phyloP scores from a whole-genome alignment of 2,888 invertebrate species.

The Eledona agricola region DNA sequence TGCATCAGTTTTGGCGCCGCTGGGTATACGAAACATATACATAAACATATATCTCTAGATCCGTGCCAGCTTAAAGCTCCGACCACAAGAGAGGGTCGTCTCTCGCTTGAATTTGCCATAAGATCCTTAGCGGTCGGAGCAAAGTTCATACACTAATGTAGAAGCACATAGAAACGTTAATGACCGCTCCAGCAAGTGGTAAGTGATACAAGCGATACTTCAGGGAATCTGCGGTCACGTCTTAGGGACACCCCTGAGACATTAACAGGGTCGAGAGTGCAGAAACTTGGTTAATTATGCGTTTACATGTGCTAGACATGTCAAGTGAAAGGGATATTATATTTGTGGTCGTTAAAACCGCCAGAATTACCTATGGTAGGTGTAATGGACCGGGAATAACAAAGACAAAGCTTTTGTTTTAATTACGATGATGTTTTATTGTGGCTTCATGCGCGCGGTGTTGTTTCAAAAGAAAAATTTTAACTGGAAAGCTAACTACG shows the following conservation, averaged over 20 bases:
- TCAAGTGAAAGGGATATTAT: conserved; percentile 42
- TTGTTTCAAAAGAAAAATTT: too few relatives aligned
- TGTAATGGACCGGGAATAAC: conserved; percentile 20
- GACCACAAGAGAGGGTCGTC: conserved; percentile 22
- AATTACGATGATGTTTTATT: too few relatives aligned
- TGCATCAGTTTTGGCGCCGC: too few relatives aligned
- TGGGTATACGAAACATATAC: conserved; percentile 22
- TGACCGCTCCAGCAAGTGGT: conserved; percentile 50
- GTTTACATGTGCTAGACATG: conserved; percentile 53
- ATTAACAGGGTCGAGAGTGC: conserved; percentile 52
- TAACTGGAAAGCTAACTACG: too few relatives aligned
- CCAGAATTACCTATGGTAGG: conserved; percentile 24
- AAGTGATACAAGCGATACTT: conserved; percentile 62
- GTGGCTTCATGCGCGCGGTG: too few relatives aligned
- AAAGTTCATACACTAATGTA: conserved; percentile 43
- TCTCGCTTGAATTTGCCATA: conserved; percentile 31
- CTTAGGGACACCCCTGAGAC: conserved; percentile 53
- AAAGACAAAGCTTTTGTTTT: conserved; percentile 11
- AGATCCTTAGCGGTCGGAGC: conserved; percentile 37
- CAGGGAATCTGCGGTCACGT: conserved; percentile 58
- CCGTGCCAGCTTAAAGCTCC: conserved; percentile 24
- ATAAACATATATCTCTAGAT: conserved; percentile 28
- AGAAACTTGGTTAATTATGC: conserved; percentile 59
- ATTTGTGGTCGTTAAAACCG: conserved; percentile 40
- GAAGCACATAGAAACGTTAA: conserved; percentile 42